phyloP scores from a whole-genome alignment of 2,113 vertebrate species.

The Upupa epops region DNA sequence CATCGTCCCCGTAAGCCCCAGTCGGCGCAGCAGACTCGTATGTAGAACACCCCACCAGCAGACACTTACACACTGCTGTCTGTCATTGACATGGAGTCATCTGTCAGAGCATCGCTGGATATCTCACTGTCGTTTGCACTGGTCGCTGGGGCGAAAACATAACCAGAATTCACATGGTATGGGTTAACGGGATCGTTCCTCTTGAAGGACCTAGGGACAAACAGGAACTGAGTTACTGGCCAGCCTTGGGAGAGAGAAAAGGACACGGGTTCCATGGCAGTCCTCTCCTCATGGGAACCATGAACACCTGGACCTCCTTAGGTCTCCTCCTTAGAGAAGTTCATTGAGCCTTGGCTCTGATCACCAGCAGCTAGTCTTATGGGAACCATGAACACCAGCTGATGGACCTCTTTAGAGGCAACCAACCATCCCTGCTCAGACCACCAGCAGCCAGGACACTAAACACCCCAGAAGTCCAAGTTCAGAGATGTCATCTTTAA shows the following conservation, averaged over 20 bases:
- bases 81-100: conserved; percentile 94
- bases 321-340: not conserved
- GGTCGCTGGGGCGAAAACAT: conserved; percentile 88
- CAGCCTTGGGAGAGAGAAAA: not conserved
- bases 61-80: conserved; percentile 95
- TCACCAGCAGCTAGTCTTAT: not conserved
- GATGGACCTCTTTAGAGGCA: not conserved
- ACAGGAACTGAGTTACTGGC: not conserved
- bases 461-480: not conserved
- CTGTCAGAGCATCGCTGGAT: conserved; percentile 94
- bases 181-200: conserved; percentile 82
- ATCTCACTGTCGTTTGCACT: conserved; percentile 97
- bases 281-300: not conserved
- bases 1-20: accelerated
- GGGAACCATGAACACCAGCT: accelerated
- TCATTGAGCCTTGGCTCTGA: not conserved
- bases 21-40: not conserved
- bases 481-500: not conserved
- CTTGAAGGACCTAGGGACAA: conserved; percentile 84
- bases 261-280: accelerated
- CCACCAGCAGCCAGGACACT: not conserved
- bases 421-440: not conserved
- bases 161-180: conserved; percentile 86
- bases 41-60: accelerated
- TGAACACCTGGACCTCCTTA: not conserved